A percentile compares a stretch with the other conserved stretches of the same genome.
These are phyloP conservation scores for Trachops cirrhosus DNA, from an alignment of 2,797 vertebrate species.

Conservation along the genomic window DNA sequence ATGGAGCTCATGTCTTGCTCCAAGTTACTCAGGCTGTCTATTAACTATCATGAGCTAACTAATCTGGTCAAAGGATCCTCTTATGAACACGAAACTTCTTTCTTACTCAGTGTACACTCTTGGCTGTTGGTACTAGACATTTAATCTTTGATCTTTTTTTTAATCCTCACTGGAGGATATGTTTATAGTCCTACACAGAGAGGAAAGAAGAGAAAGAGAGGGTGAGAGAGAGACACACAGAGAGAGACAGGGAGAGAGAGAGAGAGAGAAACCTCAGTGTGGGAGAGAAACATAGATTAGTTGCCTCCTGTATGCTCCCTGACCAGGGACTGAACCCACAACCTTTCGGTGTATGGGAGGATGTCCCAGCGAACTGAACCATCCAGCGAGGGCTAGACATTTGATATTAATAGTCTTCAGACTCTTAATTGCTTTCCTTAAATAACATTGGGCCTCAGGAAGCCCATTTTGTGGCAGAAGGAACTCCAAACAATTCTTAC, in stretches of 20 bases:
- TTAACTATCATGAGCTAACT: background rate
- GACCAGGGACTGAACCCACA: background rate
- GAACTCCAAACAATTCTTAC: constrained; percentile 5
- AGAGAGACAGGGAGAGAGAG: background rate
- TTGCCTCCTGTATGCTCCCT: background rate
- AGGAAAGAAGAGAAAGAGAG: background rate
- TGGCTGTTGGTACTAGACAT: background rate
- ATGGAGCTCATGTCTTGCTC: background rate
- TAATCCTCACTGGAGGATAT: background rate
- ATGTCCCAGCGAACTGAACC: background rate
- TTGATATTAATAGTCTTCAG: background rate
- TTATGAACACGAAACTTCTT: background rate
- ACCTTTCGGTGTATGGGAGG: background rate
- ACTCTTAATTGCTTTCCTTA: background rate
- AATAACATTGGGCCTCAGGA: background rate
- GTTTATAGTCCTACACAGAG: background rate
- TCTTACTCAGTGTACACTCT: background rate
- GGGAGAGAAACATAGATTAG: background rate
- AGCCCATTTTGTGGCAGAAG: background rate
- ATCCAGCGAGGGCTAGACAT: background rate
- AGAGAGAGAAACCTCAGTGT: background rate
- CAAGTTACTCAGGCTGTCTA: background rate
- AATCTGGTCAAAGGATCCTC: background rate
- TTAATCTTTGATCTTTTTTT: background rate
- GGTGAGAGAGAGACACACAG: no score